Conservation (phyloP, 2,888 invertebrate genomes). For the Xylocampa areola region DNA sequence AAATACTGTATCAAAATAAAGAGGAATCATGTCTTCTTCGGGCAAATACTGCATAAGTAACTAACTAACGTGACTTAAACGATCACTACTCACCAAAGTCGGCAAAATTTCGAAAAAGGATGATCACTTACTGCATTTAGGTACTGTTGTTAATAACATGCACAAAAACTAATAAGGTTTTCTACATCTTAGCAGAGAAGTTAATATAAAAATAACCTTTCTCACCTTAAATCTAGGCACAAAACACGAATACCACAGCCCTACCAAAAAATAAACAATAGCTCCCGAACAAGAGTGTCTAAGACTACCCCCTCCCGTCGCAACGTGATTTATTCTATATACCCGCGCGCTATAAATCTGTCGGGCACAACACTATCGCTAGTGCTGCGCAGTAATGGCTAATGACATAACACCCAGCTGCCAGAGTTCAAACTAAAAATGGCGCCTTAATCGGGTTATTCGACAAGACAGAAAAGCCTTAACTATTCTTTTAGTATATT, state of each 20-base stretch:
- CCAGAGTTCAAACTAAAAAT: slow-evolving; percentile 56
- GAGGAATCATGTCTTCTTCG: too few species aligned
- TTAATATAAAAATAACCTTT: background rate
- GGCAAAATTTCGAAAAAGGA: too few species aligned
- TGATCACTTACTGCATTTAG: too few species aligned
- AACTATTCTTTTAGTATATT: background rate
- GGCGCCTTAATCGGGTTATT: slow-evolving; percentile 53
- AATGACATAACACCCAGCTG: slow-evolving; percentile 70
- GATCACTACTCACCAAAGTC: too few species aligned
- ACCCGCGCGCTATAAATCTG: slow-evolving; percentile 70
- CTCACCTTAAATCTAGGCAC: background rate
- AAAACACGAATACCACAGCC: slow-evolving; percentile 7
- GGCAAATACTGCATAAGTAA: too few species aligned
- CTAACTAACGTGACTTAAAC: too few species aligned
- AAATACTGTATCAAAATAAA: too few species aligned
- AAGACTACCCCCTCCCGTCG: slow-evolving; percentile 49
- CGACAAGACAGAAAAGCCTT: background rate
- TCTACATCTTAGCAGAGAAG: too few species aligned
- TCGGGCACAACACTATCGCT: slow-evolving; percentile 73
- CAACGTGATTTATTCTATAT: slow-evolving; percentile 67
- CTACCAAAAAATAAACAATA: slow-evolving; percentile 37
- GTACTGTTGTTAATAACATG: too few species aligned
- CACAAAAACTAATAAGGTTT: too few species aligned
- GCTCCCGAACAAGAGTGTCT: slow-evolving; percentile 49
- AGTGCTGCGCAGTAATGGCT: slow-evolving; percentile 75